Conservation (phyloP, 2,113 vertebrate genomes). For the Sinocyclocheilus maitianheensis region DNA sequence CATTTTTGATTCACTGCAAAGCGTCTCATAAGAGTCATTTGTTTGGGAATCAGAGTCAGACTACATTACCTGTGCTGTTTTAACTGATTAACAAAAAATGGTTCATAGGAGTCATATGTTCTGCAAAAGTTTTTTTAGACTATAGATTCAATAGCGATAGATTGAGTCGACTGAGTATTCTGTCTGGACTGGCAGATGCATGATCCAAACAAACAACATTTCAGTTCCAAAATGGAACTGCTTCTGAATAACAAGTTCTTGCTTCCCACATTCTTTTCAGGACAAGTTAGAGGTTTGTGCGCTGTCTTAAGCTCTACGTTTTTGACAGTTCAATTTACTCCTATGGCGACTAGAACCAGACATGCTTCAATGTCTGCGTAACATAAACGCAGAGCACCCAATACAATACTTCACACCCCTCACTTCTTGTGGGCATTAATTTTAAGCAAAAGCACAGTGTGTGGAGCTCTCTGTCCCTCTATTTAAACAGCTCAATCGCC, state of each 20-base stretch:
- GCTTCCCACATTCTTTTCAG: constrained; percentile 17
- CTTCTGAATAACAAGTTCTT: background rate
- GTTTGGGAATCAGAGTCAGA: background rate
- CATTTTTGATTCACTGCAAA: background rate
- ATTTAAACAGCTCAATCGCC: background rate
- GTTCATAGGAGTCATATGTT: background rate
- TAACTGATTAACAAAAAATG: background rate
- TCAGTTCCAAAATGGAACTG: background rate
- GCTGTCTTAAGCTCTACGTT: constrained; percentile 8
- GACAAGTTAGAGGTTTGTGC: background rate
- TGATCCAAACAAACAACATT: background rate
- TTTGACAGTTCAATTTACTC: constrained; percentile 47
- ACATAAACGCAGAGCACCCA: constrained; percentile 32
- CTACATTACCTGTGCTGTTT: background rate
- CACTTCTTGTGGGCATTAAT: background rate
- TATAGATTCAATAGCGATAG: background rate
- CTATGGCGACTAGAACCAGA: constrained; percentile 21
- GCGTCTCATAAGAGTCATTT: background rate
- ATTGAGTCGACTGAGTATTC: background rate
- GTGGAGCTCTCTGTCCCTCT: background rate
- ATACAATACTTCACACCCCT: constrained; percentile 1
- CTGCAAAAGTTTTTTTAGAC: background rate
- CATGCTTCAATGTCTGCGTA: constrained; percentile 3
- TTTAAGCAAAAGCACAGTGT: constrained; percentile 22
- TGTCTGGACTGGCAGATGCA: background rate